These are phyloP conservation scores for Galagoides demidoff DNA, from an alignment of 2,797 vertebrate species.

Conservation along the genomic window DNA sequence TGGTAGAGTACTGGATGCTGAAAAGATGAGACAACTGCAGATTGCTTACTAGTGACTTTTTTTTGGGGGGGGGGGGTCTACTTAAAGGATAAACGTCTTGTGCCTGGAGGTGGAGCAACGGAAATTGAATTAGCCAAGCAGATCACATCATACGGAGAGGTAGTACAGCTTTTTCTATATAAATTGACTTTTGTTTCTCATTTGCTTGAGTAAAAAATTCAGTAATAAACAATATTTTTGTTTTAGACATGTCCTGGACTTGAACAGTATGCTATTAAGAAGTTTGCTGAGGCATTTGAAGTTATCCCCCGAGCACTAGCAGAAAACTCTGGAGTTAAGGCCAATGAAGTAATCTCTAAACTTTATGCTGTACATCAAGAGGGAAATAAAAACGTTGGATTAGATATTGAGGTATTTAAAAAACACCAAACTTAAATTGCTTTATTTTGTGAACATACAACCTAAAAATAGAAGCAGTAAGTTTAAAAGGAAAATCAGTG, in stretches of 20 bases:
- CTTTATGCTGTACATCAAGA: conserved; percentile 97
- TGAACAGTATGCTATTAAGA: conserved; percentile 98
- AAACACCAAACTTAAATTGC: neutral
- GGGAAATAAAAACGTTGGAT: conserved; percentile 96
- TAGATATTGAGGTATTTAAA: conserved; percentile 96
- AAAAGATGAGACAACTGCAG: neutral
- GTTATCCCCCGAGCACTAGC: conserved; percentile 94
- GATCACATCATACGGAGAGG: conserved; percentile 97
- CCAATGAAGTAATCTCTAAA: conserved; percentile 97
- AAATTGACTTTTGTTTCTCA: accelerated
- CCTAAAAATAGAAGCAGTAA: neutral
- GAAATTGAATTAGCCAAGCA: conserved; percentile 98
- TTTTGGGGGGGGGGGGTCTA: neutral
- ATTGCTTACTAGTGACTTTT: neutral
- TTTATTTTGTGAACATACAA: conserved; percentile 5
- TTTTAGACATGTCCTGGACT: conserved; percentile 96
- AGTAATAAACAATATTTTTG: conserved; percentile 19
- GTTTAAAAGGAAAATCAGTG: neutral
- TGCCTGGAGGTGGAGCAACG: conserved; percentile 96
- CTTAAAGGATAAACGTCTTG: conserved; percentile 94
- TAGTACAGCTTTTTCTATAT: conserved; percentile 71
- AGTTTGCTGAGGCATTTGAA: conserved; percentile 98
- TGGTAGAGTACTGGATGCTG: neutral
- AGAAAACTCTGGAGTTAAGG: conserved; percentile 98
- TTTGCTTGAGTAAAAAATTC: neutral